Base-by-base conservation (phyloP, 2,113 vertebrate genomes). In the Cervus canadensis region DNA sequence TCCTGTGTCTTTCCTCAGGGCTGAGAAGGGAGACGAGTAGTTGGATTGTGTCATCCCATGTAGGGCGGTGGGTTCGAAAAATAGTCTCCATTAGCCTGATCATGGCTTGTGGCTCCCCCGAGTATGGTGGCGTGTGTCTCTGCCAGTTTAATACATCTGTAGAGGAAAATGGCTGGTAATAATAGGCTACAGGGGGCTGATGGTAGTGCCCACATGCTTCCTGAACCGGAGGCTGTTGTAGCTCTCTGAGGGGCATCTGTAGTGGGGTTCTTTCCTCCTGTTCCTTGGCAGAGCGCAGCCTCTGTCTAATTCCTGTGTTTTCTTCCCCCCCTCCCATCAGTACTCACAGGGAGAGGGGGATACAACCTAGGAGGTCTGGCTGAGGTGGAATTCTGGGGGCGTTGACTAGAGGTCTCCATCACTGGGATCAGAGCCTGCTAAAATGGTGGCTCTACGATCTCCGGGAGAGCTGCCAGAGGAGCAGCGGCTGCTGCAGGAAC, bases 361-460 rank as follows among this genome's bases (percentile, higher is more conserved):
- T 64, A 64, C 16, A n/a, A 19, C 4, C 33, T 64, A n/a, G 7
- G 62, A 64, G 62, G 4, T 64, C 62, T 2, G 3, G 16, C 62
- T 64, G 33, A n/a, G 30, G 62, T n/a, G 62, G 62, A n/a, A 19
- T 64, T 7, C 33, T n/a, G 62, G 16, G 16, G 62, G 7, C 1
- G 1, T n/a, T 64, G 62, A 9, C 62, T 7, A n/a, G 33, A 64
- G 33, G 33, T 64, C 16, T 64, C 15, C 62, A 64, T n/a, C 0
- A 0, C 62, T n/a, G 15, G 33, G 62, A 64, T 4, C 0, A 2
- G 16, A 64, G 16, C 62, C 33, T 64, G 62, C 62, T 4, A 16
- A 64, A n/a, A 64, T 1, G 1, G 33, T 1, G 33, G 62, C 33
- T 64, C 62, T 71, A 11, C 33, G 0, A n/a, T n/a, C 62, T n/a